Conservation (phyloP, 2,113 vertebrate species). For the Cebidichthys violaceus region DNA sequence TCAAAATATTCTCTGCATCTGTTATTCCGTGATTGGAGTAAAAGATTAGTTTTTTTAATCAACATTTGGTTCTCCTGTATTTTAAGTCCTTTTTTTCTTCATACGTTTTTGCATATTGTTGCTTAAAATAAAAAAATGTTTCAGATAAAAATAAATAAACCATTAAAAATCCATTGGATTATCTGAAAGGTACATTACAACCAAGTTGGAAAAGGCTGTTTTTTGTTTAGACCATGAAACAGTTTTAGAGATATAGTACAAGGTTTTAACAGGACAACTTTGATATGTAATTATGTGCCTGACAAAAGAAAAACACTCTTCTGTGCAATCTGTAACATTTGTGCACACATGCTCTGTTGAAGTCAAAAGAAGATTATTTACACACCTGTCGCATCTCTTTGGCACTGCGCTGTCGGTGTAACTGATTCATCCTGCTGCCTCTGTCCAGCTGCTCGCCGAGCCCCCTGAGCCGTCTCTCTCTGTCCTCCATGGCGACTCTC, state of each 20-base stretch:
- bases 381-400: constrained; percentile 80
- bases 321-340: background rate
- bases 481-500: constrained; percentile 71
- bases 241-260: background rate
- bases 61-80: no score
- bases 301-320: background rate
- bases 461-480: constrained; percentile 70
- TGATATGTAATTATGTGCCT: background rate
- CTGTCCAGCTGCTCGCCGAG: constrained; percentile 75
- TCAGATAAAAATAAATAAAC: background rate
- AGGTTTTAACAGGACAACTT: background rate
- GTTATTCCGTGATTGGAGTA: no score
- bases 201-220: background rate
- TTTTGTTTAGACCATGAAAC: background rate
- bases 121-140: no score
- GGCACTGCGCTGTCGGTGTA: constrained; percentile 71
- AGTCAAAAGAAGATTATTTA: background rate
- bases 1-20: no score
- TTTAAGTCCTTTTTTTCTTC: no score
- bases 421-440: constrained; percentile 60
- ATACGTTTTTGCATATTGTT: background rate
- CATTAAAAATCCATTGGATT: background rate
- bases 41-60: no score
- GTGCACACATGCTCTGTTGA: background rate
- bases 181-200: background rate